phyloP scores from a whole-genome alignment of 2,113 vertebrate genomes.

The Oncorhynchus gorbuscha region DNA sequence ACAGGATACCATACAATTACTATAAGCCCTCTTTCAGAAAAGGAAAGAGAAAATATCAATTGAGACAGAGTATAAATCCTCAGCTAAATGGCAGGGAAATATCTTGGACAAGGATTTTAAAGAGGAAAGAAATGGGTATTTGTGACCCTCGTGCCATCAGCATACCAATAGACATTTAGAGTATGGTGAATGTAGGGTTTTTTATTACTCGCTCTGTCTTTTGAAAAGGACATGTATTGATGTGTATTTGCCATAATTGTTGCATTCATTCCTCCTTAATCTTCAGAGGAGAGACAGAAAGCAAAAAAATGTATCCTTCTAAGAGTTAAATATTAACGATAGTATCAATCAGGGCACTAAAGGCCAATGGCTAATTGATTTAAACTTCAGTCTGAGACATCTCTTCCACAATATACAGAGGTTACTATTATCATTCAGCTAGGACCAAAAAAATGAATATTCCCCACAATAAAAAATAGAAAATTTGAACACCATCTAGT shows the following conservation, averaged over 20 bases:
- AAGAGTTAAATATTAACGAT: slow-evolving; percentile 45
- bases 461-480: not conserved
- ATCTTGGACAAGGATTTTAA: no score
- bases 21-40: not conserved
- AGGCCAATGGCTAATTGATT: slow-evolving; percentile 42
- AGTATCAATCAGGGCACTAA: slow-evolving; percentile 40
- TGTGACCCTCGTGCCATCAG: slow-evolving; percentile 14
- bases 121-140: not conserved
- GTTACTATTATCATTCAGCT: slow-evolving; percentile 26
- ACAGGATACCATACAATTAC: not conserved
- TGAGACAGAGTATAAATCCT: no score
- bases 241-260: slow-evolving; percentile 24
- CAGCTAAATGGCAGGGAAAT: no score
- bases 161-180: not conserved
- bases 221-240: slow-evolving; percentile 37
- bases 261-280: slow-evolving; percentile 27
- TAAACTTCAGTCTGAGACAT: not conserved
- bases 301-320: slow-evolving; percentile 27
- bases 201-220: slow-evolving; percentile 55
- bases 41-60: not conserved
- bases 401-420: slow-evolving; percentile 24
- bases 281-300: slow-evolving; percentile 32
- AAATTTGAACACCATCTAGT: no score
- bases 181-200: slow-evolving; percentile 20
- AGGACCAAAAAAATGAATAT: not conserved